Conservation (phyloP, 2,888 invertebrate species). For the Pecten maximus region DNA sequence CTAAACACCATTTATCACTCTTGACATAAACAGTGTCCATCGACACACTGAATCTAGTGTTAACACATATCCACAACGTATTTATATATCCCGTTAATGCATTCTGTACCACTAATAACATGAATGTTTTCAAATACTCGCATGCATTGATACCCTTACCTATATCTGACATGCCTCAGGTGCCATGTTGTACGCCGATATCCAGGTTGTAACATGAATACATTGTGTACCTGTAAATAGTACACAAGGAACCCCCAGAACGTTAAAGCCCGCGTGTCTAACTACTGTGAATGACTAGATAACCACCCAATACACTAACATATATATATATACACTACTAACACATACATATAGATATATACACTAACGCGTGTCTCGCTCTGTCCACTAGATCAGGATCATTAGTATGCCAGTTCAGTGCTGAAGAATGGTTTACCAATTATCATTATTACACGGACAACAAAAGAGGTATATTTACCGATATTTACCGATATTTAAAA, state of each 20-base stretch:
- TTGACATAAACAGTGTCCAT: not conserved
- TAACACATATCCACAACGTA: not conserved
- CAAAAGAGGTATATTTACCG: not conserved
- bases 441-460: not conserved
- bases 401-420: not conserved
- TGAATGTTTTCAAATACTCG: not conserved
- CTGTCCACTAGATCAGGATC: not conserved
- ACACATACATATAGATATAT: too few relatives aligned
- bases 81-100: not conserved
- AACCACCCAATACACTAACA: not conserved
- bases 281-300: not conserved
- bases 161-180: not conserved
- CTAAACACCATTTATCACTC: not conserved
- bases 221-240: not conserved
- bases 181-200: slow-evolving; percentile 11
- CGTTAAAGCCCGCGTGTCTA: not conserved
- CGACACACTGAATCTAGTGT: not conserved
- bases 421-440: not conserved
- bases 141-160: not conserved
- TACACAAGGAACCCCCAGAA: not conserved
- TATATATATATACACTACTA: not conserved
- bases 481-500: not conserved
- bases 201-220: slow-evolving; percentile 11
- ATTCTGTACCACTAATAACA: not conserved
- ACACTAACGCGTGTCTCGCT: not conserved